Conservation (phyloP, 2,113 vertebrate genomes). For the Catharus minimus region DNA sequence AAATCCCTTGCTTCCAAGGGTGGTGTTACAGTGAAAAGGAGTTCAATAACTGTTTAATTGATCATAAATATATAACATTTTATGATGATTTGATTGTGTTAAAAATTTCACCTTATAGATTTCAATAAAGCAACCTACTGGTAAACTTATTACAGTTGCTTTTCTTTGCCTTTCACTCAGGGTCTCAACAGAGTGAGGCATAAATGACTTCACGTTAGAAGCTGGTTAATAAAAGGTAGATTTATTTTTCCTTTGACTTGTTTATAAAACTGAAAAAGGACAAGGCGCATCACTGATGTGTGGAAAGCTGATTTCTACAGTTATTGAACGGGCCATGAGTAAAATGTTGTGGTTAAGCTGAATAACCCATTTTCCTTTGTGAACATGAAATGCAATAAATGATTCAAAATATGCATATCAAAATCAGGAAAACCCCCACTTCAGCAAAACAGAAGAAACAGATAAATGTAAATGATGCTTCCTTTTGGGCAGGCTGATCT, state of each 20-base stretch:
- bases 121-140: conserved; percentile 72
- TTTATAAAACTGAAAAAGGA: conserved; percentile 74
- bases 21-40: conserved; percentile 59
- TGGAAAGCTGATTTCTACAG: conserved; percentile 68
- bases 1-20: conserved; percentile 65
- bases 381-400: neutral
- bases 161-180: conserved; percentile 54
- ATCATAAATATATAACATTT: conserved; percentile 74
- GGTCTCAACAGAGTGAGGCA: conserved; percentile 49
- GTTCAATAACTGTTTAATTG: conserved; percentile 71
- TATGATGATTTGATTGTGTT: conserved; percentile 72
- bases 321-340: conserved; percentile 49
- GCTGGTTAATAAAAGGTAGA: conserved; percentile 76
- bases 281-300: conserved; percentile 49
- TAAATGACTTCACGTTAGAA: conserved; percentile 69
- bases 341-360: conserved; percentile 25
- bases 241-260: conserved; percentile 72
- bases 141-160: conserved; percentile 64
- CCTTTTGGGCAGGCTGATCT: neutral
- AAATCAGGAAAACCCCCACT: neutral
- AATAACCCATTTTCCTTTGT: conserved; percentile 4
- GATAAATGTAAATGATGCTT: neutral
- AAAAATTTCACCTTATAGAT: conserved; percentile 69
- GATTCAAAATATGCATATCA: neutral
- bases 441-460: neutral